A percentile compares a stretch with the other conserved stretches of the same genome.
Evolutionary conservation across 2,888 invertebrate genomes (phyloP).

Genomic region (Eupithecia subfuscata): DNA sequence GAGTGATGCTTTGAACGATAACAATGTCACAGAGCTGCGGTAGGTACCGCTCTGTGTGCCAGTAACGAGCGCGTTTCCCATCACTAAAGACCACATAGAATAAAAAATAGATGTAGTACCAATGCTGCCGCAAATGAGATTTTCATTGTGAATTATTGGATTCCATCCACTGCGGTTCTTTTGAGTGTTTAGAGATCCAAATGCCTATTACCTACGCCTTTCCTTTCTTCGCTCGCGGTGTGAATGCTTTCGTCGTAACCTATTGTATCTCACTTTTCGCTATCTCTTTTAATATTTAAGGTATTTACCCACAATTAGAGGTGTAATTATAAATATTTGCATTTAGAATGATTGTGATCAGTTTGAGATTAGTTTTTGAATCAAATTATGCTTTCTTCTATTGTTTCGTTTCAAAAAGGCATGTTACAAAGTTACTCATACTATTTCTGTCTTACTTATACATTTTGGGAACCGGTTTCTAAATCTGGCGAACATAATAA

Average conservation of each 20-base stretch:
- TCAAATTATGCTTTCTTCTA: conserved; percentile 12
- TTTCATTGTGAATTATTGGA: conserved; percentile 39
- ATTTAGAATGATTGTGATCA: conserved; percentile 25
- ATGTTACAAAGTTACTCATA: neutral
- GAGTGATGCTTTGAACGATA: conserved; percentile 70
- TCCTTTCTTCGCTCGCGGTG: conserved; percentile 30
- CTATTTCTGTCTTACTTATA: conserved; percentile 39
- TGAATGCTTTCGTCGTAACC: conserved; percentile 29
- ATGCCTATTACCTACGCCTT: conserved; percentile 23
- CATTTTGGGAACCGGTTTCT: conserved; percentile 55
- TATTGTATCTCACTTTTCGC: conserved; percentile 27
- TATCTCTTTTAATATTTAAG: conserved; percentile 18
- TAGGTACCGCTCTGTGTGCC: conserved; percentile 43
- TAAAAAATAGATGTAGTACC: conserved; percentile 26
- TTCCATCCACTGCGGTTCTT: conserved; percentile 35
- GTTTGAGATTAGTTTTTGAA: conserved; percentile 12
- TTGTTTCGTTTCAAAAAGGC: neutral
- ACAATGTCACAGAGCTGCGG: conserved; percentile 61
- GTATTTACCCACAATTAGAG: conserved; percentile 23
- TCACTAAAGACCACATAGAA: conserved; percentile 29
- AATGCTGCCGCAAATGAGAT: conserved; percentile 35
- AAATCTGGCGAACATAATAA: conserved; percentile 50
- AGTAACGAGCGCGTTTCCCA: conserved; percentile 50
- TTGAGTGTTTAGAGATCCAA: conserved; percentile 35
- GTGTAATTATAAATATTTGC: conserved; percentile 24